Evolutionary conservation across 1,140 invertebrate genomes (phyloP).

Genomic region (Lepidurus apus): DNA sequence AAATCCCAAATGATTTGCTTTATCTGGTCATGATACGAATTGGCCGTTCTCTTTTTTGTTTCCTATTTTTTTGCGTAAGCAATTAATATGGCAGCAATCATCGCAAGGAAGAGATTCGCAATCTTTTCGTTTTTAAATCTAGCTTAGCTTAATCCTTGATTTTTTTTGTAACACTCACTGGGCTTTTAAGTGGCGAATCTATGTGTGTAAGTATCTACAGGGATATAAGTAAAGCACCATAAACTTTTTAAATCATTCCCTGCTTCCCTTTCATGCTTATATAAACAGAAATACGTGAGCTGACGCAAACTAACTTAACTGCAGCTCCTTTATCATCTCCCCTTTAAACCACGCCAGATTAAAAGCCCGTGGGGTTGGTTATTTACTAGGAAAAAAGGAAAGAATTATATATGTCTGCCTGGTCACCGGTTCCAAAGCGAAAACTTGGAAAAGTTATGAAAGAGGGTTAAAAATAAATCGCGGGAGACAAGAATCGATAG

Average conservation of each 20-base stretch:
- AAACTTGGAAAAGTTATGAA: not conserved
- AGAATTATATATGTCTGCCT: not conserved
- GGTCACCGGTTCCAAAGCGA: slow-evolving; percentile 11
- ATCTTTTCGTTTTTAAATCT: slow-evolving; percentile 17
- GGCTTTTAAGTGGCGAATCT: not conserved
- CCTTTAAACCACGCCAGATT: no score
- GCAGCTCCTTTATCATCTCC: no score
- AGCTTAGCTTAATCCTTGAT: not conserved
- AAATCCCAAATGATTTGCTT: not conserved
- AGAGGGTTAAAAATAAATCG: not conserved
- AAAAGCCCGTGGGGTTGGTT: no score
- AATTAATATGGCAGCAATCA: slow-evolving; percentile 14
- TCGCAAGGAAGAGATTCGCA: slow-evolving; percentile 18
- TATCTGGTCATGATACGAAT: not conserved
- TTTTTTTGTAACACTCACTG: not conserved
- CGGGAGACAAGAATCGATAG: no score
- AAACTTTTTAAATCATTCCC: not conserved
- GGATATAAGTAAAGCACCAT: not conserved
- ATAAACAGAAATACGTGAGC: not conserved
- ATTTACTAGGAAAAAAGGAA: no score
- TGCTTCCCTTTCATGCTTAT: not conserved
- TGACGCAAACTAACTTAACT: no score
- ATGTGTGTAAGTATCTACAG: not conserved
- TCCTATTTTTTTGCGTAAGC: not conserved
- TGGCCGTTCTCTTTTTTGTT: not conserved